Base-by-base conservation (phyloP, 1,140 invertebrate genomes). In the Proales similis region DNA sequence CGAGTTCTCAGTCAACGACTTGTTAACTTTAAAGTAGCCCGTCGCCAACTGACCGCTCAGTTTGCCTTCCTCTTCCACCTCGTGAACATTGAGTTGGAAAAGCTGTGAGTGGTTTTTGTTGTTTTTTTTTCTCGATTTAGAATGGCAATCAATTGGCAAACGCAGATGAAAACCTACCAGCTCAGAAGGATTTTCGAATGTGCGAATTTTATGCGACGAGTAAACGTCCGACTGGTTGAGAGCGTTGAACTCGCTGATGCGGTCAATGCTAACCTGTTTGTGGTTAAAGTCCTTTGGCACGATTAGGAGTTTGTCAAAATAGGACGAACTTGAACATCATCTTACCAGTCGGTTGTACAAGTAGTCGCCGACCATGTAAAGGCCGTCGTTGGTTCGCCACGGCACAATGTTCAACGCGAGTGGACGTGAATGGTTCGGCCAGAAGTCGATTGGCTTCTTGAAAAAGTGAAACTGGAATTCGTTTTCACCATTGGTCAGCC, bases 401-500 rank as follows among this genome's bases (percentile, higher is more conserved):
- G 51, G 51, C 19, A 30, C 29, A 42, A 57, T 57, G 29, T 57
- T 42, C 29, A 42, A 57, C 17, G 36, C 39, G 11, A 57, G 11
- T 30, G 14, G 39, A 29, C 32, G 9, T 6, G 36, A 12, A 20
- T 57, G 36, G 12, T 42, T 29, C 29, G 39, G 33, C 51, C 51
- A 57, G 26, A 57, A 42, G n/a, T 57, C 36, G 12, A 57, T 22
- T 3, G 51, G 51, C 19, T 24, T 4, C 24, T 57, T 57, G 22
- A 57, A 57, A 24, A 57, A 57, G 9, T 57, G 51, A 27, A 57
- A 57, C 32, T 57, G 51, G 1, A 57, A n/a, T 36, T 57, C 51
- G n/a, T 57, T 57, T 26, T 57, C 51, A 9, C 24, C 24, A n/a
- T 39, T 57, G 14, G 45, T 27, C 19, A 57, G 14, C 51, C 51